phyloP scores from a whole-genome alignment of 2,113 vertebrate species.

The Anarhynchus alexandrinus region DNA sequence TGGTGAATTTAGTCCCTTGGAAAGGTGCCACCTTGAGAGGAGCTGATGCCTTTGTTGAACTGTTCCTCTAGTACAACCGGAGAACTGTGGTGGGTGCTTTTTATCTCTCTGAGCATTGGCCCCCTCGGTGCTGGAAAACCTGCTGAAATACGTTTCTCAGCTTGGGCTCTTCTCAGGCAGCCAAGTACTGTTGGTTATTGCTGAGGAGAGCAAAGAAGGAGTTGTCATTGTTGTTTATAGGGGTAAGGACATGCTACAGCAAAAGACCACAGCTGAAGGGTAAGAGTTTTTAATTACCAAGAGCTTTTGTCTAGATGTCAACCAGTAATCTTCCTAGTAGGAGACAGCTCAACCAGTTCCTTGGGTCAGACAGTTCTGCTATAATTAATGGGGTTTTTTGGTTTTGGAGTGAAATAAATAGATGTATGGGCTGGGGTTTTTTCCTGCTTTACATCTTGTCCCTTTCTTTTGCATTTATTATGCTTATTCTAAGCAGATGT shows the following conservation, averaged over 20 bases:
- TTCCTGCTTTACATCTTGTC: background rate
- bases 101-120: background rate
- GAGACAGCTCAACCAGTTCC: background rate
- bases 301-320: background rate
- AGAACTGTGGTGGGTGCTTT: background rate
- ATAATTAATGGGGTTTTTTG: background rate
- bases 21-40: background rate
- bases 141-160: background rate
- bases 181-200: background rate
- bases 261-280: background rate
- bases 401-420: background rate
- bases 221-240: background rate
- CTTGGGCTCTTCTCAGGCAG: background rate
- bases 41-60: background rate
- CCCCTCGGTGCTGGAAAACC: background rate
- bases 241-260: background rate
- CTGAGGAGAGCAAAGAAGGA: background rate
- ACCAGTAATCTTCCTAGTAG: background rate
- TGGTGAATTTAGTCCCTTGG: background rate
- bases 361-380: background rate
- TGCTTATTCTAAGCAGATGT: background rate
- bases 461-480: background rate
- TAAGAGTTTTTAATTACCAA: background rate
- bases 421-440: background rate
- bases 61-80: background rate